Conservation (phyloP, 1,140 invertebrate species). For the Nixonia krombeini region DNA sequence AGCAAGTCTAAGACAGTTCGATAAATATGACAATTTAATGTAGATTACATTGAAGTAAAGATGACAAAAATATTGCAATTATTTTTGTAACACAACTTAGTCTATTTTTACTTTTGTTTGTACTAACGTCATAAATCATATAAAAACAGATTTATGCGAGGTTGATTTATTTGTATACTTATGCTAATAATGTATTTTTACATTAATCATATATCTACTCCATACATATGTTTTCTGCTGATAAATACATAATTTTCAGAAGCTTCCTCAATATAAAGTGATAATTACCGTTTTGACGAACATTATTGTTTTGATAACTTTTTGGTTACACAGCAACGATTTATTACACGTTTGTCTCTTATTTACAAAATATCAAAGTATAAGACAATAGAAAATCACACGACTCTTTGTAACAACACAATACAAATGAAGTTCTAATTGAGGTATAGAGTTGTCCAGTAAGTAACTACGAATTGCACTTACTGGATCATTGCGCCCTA, state of each 20-base stretch:
- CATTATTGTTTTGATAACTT: no score
- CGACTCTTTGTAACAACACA: background rate
- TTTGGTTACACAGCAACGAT: no score
- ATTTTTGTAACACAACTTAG: no score
- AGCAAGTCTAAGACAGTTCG: no score
- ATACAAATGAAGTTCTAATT: constrained; percentile 5
- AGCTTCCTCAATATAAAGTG: constrained; percentile 19
- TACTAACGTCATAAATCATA: background rate
- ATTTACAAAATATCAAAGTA: background rate
- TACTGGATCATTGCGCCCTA: no score
- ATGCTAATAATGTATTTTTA: background rate
- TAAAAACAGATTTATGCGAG: no score
- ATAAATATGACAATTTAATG: no score
- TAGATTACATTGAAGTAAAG: no score
- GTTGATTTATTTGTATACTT: no score
- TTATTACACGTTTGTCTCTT: background rate
- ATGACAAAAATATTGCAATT: background rate
- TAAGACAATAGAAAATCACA: background rate
- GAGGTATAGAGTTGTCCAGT: constrained; percentile 21
- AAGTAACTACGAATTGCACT: constrained; percentile 47
- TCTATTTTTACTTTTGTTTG: background rate
- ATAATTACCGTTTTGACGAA: constrained; percentile 21
- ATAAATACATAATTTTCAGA: constrained; percentile 7
- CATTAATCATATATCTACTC: background rate
- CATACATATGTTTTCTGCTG: background rate